Conservation (phyloP, 2,113 vertebrate genomes). For the Synodontis membranacea region DNA sequence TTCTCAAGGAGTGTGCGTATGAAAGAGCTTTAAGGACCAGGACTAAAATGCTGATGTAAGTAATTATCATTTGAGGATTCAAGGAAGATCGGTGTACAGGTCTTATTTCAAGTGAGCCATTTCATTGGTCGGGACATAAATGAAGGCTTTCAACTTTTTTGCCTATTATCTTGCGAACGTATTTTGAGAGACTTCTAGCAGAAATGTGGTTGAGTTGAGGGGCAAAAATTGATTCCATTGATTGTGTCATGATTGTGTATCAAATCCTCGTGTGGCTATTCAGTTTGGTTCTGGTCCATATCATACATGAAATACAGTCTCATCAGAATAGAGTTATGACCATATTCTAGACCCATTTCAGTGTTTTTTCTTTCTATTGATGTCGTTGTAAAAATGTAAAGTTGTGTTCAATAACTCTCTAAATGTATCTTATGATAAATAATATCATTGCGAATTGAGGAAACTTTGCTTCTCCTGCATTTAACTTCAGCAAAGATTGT, state of each 20-base stretch:
- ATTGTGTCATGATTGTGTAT: neutral
- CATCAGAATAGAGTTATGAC: neutral
- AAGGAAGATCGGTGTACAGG: neutral
- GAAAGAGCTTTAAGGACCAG: neutral
- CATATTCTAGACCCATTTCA: neutral
- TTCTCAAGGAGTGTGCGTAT: neutral
- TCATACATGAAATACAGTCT: neutral
- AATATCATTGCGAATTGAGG: neutral
- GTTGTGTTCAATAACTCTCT: neutral
- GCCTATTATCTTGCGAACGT: neutral
- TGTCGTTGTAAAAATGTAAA: neutral
- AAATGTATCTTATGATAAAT: too few species aligned
- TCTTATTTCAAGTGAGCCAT: neutral
- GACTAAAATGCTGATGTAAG: slow-evolving; percentile 9
- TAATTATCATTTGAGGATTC: slow-evolving; percentile 13
- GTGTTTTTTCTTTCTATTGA: neutral
- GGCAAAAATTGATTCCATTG: neutral
- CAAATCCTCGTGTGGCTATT: neutral
- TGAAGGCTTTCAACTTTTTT: neutral
- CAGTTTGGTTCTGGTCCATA: neutral
- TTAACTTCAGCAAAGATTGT: neutral
- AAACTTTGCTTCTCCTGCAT: neutral
- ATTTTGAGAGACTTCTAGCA: neutral
- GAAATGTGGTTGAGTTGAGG: neutral
- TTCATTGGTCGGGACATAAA: slow-evolving; percentile 3